Conservation (phyloP, 1,140 invertebrate species). For the Drosophila athabasca region DNA sequence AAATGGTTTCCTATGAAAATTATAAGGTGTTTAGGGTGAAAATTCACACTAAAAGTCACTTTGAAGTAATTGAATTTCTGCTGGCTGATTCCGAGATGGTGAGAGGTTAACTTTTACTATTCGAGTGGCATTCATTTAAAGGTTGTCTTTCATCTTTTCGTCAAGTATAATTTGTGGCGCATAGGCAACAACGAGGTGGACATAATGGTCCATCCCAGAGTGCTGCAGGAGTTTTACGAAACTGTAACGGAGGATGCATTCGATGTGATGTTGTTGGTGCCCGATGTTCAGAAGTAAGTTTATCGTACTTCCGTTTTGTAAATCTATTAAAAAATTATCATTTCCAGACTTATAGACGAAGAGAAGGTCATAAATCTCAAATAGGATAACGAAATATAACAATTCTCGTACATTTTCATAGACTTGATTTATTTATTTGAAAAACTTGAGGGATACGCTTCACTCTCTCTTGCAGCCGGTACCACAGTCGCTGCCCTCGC, state of each 20-base stretch:
- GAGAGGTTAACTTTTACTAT: too few species aligned
- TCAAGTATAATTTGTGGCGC: conserved; percentile 54
- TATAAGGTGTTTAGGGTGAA: too few species aligned
- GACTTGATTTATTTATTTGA: conserved; percentile 9
- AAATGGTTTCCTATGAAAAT: too few species aligned
- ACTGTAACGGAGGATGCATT: conserved; percentile 11
- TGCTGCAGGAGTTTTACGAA: conserved; percentile 12
- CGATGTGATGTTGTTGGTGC: conserved; percentile 29
- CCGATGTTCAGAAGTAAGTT: conserved; percentile 58
- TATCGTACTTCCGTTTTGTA: too few species aligned
- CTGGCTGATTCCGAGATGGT: too few species aligned
- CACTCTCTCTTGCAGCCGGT: conserved; percentile 78
- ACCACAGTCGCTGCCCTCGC: conserved; percentile 88
- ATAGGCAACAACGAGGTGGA: conserved; percentile 12
- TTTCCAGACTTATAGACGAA: too few species aligned
- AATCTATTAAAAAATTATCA: too few species aligned
- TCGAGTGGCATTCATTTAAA: too few species aligned
- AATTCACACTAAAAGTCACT: too few species aligned
- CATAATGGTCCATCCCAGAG: conserved; percentile 45
- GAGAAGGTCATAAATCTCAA: too few species aligned
- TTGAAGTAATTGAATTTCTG: too few species aligned
- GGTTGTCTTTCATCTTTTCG: neutral
- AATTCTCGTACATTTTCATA: neutral
- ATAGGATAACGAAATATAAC: too few species aligned
- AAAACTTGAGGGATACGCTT: neutral